Evolutionary conservation across 2,888 invertebrate genomes (phyloP), one percentile per base, ranked within the genome.

Genomic region (Neoaliturus tenellus): DNA sequence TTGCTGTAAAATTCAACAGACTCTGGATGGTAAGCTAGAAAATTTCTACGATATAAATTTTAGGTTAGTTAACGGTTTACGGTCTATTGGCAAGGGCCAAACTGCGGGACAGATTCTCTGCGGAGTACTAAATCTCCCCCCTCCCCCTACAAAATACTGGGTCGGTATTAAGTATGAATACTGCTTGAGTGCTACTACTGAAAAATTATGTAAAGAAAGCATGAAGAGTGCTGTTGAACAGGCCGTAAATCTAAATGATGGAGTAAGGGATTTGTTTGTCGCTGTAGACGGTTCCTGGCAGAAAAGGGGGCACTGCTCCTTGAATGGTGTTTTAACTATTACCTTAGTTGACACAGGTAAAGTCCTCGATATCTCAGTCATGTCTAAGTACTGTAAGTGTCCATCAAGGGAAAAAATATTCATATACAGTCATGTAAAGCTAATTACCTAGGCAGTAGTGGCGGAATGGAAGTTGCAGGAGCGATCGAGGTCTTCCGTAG

Each of bases 101-200:
- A 83, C 58, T 14, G 83, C 78, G 55, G 83, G 58, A 25, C 83
- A 78, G 58, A 83, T 25, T 78, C n/a, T 78, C 33, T 83, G 78
- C 33, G 83, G 83, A 25, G 75, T 44, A 41, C 39, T 83, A 44
- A 83, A 83, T 58, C 62, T 83, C 10, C 83, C 83, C 25, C 83
- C 62, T 31, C 55, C 62, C 23, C 83, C 83, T 17, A 25, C 39
- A 8, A 58, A 78, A 35, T 82, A 73, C 55, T n/a, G 33, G 12
- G n/a, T n/a, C n/a, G n/a, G n/a, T n/a, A n/a, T n/a, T 6, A 82
- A 55, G 17, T 31, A 73, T 82, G 73, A 82, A 25, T 23, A 75
- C 35, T 62, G 44, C 31, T 25, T 48, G 48, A 48, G 58, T 23
- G 17, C 33, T 41, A 31, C 78, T 28, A 44, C 44, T 44, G 39